Percentiles rank a stretch among this genome's conserved stretches.
Conservation (phyloP, 2,113 vertebrate species). For the Perca flavescens region DNA sequence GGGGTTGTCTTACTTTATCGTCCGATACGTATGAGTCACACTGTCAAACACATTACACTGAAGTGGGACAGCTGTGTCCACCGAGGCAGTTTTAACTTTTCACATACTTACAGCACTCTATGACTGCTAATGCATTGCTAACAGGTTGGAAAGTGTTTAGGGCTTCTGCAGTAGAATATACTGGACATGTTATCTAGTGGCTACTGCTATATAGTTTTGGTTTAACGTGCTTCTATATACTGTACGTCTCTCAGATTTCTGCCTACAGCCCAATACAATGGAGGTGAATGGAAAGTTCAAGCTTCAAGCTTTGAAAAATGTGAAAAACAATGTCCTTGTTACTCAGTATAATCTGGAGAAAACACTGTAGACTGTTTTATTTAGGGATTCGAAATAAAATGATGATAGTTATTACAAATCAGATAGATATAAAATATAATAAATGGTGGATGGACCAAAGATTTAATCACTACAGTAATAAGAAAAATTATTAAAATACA, state of each 20-base stretch:
- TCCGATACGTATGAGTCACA: conserved; percentile 22
- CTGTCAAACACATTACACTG: conserved; percentile 40
- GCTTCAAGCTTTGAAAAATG: background rate
- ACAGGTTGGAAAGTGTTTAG: conserved; percentile 1
- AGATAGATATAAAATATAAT: background rate
- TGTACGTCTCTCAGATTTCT: background rate
- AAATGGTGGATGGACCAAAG: background rate
- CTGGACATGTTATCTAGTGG: background rate
- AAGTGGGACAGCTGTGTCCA: conserved; percentile 27
- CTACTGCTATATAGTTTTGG: background rate
- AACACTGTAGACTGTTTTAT: background rate
- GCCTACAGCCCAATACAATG: background rate
- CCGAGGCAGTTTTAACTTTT: conserved; percentile 16
- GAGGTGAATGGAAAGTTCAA: background rate
- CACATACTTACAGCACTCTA: conserved; percentile 38
- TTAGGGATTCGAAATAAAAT: too few relatives aligned
- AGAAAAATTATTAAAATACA: background rate
- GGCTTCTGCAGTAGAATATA: background rate
- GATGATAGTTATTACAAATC: background rate
- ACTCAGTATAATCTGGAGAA: background rate
- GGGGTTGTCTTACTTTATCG: conserved; percentile 32
- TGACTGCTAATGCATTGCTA: conserved; percentile 25
- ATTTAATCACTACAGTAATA: background rate
- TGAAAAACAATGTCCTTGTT: background rate
- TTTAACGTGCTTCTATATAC: background rate